Base-by-base conservation (phyloP, 2,113 vertebrate genomes). In the Syngnathus floridae region DNA sequence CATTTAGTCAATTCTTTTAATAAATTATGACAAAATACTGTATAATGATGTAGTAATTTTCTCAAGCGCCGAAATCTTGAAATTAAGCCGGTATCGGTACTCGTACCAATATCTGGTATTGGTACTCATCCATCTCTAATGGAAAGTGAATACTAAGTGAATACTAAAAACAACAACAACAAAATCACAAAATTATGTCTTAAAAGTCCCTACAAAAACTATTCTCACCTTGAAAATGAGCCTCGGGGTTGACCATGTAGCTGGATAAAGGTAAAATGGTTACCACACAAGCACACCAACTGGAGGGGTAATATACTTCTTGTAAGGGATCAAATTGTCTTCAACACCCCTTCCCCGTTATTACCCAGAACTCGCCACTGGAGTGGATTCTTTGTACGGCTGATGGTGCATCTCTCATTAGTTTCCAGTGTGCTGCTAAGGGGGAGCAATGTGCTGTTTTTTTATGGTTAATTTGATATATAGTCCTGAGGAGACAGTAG, bases 381-480 rank as follows among this genome's bases (percentile, higher is more conserved):
- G 61, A 84, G 70, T 65, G 75, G 76, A 67, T 83, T 86, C 82
- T 78, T 74, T 86, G 79, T 81, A 75, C 64, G 72, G 72, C 75
- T 75, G 77, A 80, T 82, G 71, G 82, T 73, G 72, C 73, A 80
- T 80, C 77, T 78, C 84, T 88, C 82, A 84, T 89, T 89, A 89
- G 78, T 72, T 80, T 70, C 72, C 66, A 71, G 70, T 71, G 65
- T 73, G 69, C 46, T 58, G 71, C 64, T 76, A 75, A 80, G 73
- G 66, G 72, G 64, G 72, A 61, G 74, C 70, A 61, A 72, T 65
- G 67, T 67, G 45, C 70, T 31, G 66, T 89, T 86, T 85, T 46
- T 46, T 51, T 76, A 88, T 83, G 74, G 81, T 70, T 77, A 78
- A 73, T 78, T 75, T 87, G 80, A 90, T 89, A 80, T 84, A 87